Evolutionary conservation across 2,113 vertebrate genomes (phyloP).

Genomic region (Antennarius striatus): DNA sequence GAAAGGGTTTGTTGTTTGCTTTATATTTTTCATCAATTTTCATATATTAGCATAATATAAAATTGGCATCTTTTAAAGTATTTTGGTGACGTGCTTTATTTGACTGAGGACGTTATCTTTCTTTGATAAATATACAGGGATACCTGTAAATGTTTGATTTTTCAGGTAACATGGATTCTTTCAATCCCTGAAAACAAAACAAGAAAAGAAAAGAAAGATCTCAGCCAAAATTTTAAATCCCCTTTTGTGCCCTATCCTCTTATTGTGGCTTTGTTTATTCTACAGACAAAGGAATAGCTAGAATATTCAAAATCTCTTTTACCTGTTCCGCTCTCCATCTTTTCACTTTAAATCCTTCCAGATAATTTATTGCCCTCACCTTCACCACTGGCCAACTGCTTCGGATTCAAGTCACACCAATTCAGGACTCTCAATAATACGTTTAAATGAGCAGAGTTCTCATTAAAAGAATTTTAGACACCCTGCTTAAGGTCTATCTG

Average conservation of each 20-base stretch:
- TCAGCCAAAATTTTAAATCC: not conserved
- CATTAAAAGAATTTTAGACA: constrained; percentile 70
- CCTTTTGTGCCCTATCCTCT: not conserved
- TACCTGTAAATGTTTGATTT: constrained; percentile 36
- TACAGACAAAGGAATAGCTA: constrained; percentile 23
- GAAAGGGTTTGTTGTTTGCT: too few relatives aligned
- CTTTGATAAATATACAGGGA: constrained; percentile 25
- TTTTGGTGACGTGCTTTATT: constrained; percentile 6
- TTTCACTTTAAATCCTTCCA: constrained; percentile 47
- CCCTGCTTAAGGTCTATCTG: constrained; percentile 54
- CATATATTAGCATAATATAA: too few relatives aligned
- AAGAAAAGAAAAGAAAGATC: constrained; percentile 2
- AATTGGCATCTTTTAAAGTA: constrained; percentile 11
- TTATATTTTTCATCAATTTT: too few relatives aligned
- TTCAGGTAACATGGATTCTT: constrained; percentile 3
- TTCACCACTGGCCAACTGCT: constrained; percentile 58
- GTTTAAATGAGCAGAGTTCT: constrained; percentile 69
- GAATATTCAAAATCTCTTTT: constrained; percentile 17
- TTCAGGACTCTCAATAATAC: constrained; percentile 66
- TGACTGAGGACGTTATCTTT: constrained; percentile 1
- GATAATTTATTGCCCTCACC: constrained; percentile 62
- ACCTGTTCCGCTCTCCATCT: constrained; percentile 16
- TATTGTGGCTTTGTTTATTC: constrained; percentile 26
- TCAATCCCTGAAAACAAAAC: constrained; percentile 11
- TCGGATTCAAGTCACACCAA: constrained; percentile 71